Evolutionary conservation across 2,113 vertebrate species (phyloP).

Genomic region (Upupa epops): DNA sequence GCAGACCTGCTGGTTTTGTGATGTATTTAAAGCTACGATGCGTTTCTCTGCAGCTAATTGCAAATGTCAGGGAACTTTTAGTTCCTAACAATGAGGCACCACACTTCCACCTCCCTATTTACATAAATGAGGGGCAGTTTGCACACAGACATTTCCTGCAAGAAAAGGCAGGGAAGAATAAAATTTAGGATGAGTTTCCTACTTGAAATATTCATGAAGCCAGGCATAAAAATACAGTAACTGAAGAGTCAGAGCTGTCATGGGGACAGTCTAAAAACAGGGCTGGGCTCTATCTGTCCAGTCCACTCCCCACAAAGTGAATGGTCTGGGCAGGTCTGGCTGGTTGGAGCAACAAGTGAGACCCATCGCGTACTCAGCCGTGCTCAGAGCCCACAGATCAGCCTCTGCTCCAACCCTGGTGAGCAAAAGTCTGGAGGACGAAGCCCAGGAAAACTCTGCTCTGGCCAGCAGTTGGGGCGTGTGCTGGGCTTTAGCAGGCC

Average conservation of each 20-base stretch:
- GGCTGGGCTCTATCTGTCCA: background rate
- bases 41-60: conserved; percentile 42
- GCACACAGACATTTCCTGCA: conserved; percentile 40
- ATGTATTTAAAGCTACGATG: background rate
- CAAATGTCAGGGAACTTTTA: conserved; percentile 50
- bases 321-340: background rate
- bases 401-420: too few species aligned
- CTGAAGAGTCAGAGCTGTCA: background rate
- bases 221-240: background rate
- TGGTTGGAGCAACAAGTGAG: background rate
- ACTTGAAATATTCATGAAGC: conserved; percentile 53
- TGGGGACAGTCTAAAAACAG: background rate
- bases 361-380: background rate
- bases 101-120: background rate
- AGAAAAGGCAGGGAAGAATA: conserved; percentile 23
- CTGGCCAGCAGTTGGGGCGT: fast-evolving
- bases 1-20: background rate
- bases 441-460: too few species aligned
- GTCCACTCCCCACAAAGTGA: background rate
- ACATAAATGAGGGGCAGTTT: conserved; percentile 50
- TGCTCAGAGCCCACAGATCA: background rate
- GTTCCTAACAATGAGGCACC: conserved; percentile 45
- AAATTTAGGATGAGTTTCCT: conserved; percentile 31
- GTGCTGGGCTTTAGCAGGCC: background rate
- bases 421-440: too few species aligned